Evolutionary conservation across 1,140 invertebrate species (phyloP).

Genomic region (Schlechtendalia chinensis): DNA sequence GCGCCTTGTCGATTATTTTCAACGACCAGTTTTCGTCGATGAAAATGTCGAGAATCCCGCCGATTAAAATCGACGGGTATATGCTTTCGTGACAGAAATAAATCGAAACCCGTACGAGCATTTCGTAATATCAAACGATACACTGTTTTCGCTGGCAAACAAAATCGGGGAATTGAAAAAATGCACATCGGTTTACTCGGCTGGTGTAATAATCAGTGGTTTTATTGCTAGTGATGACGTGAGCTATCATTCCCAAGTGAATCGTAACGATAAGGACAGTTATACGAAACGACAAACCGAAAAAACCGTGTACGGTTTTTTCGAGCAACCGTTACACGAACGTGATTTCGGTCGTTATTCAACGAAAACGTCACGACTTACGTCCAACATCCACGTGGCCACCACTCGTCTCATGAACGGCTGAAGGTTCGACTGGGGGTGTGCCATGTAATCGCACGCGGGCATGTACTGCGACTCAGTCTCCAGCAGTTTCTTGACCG

Average conservation of each 20-base stretch:
- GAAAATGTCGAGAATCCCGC: too few relatives aligned
- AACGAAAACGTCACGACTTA: constrained; percentile 53
- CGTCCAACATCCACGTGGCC: constrained; percentile 80
- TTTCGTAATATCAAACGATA: background rate
- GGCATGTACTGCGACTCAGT: constrained; percentile 57
- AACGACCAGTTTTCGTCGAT: too few relatives aligned
- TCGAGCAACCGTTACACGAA: too few relatives aligned
- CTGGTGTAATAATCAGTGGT: constrained; percentile 32
- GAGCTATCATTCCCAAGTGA: background rate
- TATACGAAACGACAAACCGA: background rate
- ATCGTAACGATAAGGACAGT: background rate
- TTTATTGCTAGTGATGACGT: background rate
- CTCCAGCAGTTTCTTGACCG: constrained; percentile 28
- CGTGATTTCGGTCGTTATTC: too few relatives aligned
- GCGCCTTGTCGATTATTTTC: too few relatives aligned
- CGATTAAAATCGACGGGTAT: too few relatives aligned
- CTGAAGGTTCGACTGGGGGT: constrained; percentile 70
- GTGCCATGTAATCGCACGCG: constrained; percentile 68
- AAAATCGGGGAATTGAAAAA: background rate
- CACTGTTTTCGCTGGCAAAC: background rate
- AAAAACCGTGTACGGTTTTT: too few relatives aligned
- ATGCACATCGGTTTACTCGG: background rate
- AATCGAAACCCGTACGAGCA: background rate
- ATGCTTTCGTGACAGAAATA: background rate
- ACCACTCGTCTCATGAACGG: constrained; percentile 78